Conservation (phyloP, 2,797 vertebrate species). For the Percopsis omiscomaycus region DNA sequence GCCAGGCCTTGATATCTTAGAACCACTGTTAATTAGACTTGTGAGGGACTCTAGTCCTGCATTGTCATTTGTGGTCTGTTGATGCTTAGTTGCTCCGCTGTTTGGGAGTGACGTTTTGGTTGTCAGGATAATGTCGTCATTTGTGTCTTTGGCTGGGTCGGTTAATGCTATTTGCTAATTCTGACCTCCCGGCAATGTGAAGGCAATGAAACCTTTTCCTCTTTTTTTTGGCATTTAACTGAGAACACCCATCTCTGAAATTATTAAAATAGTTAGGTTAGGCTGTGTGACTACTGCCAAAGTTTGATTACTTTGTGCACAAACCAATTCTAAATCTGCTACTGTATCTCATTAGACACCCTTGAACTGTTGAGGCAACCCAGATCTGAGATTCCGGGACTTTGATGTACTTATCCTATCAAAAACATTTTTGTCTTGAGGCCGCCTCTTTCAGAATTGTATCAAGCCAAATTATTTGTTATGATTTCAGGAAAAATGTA, state of each 20-base stretch:
- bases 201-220: slow-evolving; percentile 16
- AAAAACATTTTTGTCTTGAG: slow-evolving; percentile 67
- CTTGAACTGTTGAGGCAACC: slow-evolving; percentile 61
- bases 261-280: slow-evolving; percentile 35
- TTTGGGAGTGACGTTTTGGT: slow-evolving; percentile 25
- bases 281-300: slow-evolving; percentile 32
- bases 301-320: slow-evolving; percentile 45
- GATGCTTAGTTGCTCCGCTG: slow-evolving; percentile 8
- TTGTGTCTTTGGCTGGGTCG: slow-evolving; percentile 20
- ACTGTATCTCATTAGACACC: slow-evolving; percentile 58
- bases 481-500: slow-evolving; percentile 56
- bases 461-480: slow-evolving; percentile 65
- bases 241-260: slow-evolving; percentile 31
- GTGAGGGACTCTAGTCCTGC: slow-evolving; percentile 25
- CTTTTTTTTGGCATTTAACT: slow-evolving; percentile 36
- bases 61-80: slow-evolving; percentile 39
- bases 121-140: slow-evolving; percentile 27
- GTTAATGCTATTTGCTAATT: slow-evolving; percentile 26
- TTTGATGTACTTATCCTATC: slow-evolving; percentile 73
- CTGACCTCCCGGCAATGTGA: slow-evolving; percentile 2
- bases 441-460: slow-evolving; percentile 56
- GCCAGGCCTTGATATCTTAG: slow-evolving; percentile 58
- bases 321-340: slow-evolving; percentile 7
- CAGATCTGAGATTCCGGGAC: slow-evolving; percentile 61
- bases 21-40: slow-evolving; percentile 42